phyloP scores from a whole-genome alignment of 2,888 invertebrate genomes.

The Dicyrtomina minuta region DNA sequence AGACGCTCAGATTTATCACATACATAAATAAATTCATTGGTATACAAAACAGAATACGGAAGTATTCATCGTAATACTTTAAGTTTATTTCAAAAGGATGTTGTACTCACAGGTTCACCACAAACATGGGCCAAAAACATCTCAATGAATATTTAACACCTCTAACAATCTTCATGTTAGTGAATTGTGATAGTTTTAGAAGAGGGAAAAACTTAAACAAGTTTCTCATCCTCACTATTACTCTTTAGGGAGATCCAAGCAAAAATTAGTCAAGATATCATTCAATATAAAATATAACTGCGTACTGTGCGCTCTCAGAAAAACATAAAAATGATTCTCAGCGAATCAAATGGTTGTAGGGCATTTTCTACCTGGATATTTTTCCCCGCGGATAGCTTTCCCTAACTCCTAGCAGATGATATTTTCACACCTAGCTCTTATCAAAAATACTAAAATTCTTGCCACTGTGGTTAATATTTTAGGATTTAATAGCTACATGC shows the following conservation, averaged over 20 bases:
- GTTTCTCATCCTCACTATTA: constrained; percentile 12
- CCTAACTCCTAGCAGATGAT: neutral
- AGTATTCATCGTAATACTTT: constrained; percentile 21
- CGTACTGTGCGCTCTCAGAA: constrained; percentile 16
- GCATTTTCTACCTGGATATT: no score
- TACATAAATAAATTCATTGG: constrained; percentile 10
- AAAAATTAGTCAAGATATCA: neutral
- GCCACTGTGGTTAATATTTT: no score
- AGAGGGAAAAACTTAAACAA: constrained; percentile 20
- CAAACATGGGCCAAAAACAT: constrained; percentile 8
- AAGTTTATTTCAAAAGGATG: constrained; percentile 31
- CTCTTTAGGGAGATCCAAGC: no score
- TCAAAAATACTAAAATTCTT: no score
- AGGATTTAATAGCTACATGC: no score
- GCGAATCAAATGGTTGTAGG: no score
- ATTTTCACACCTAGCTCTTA: no score
- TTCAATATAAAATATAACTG: neutral
- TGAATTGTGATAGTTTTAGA: constrained; percentile 24
- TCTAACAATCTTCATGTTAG: constrained; percentile 3
- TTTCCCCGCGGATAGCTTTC: neutral
- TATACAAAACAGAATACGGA: constrained; percentile 21
- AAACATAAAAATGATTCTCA: constrained; percentile 13
- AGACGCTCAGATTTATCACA: constrained; percentile 13
- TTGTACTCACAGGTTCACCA: constrained; percentile 20
- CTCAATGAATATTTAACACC: constrained; percentile 24